phyloP scores from a whole-genome alignment of 2,888 invertebrate genomes.

The Drosophila bunnanda region DNA sequence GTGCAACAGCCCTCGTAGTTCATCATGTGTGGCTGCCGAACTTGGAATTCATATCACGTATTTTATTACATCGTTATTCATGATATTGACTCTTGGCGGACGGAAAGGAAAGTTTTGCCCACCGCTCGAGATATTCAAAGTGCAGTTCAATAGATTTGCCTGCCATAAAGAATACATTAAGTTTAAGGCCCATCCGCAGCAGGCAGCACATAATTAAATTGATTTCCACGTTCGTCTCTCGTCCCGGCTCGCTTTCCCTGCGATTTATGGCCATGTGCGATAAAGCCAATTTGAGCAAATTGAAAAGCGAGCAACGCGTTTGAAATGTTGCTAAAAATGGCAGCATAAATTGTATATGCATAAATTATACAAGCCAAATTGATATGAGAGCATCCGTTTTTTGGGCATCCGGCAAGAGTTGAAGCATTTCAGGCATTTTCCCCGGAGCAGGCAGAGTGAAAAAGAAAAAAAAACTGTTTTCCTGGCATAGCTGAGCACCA shows the following conservation, averaged over 20 bases:
- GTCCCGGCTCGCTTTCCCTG: conserved; percentile 1
- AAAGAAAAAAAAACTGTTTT: conserved; percentile 2
- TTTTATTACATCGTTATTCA: conserved; percentile 80
- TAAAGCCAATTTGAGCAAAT: conserved; percentile 61
- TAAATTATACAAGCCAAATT: conserved; percentile 60
- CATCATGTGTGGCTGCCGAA: conserved; percentile 62
- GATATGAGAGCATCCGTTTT: conserved; percentile 28
- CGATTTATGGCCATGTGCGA: conserved; percentile 61
- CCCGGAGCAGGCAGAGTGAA: conserved; percentile 3
- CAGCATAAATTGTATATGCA: conserved; percentile 64
- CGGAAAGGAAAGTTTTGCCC: conserved; percentile 48
- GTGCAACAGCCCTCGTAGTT: conserved; percentile 54
- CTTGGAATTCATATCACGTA: conserved; percentile 77
- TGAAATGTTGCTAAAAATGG: conserved; percentile 67
- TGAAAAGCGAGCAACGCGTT: conserved; percentile 57
- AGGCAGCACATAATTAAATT: conserved; percentile 70
- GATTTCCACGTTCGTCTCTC: conserved; percentile 52
- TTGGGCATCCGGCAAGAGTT: conserved; percentile 33
- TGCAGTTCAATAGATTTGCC: conserved; percentile 75
- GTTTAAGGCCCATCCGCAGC: conserved; percentile 60
- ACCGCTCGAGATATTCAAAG: conserved; percentile 65
- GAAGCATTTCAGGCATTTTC: conserved; percentile 58
- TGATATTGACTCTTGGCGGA: conserved; percentile 59
- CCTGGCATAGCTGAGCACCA: conserved; percentile 22
- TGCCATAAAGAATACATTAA: conserved; percentile 75